A percentile compares a stretch with the other conserved stretches of the same genome.
Conservation (phyloP, 1,140 invertebrate species). For the Lordiphosa clarofinis region DNA sequence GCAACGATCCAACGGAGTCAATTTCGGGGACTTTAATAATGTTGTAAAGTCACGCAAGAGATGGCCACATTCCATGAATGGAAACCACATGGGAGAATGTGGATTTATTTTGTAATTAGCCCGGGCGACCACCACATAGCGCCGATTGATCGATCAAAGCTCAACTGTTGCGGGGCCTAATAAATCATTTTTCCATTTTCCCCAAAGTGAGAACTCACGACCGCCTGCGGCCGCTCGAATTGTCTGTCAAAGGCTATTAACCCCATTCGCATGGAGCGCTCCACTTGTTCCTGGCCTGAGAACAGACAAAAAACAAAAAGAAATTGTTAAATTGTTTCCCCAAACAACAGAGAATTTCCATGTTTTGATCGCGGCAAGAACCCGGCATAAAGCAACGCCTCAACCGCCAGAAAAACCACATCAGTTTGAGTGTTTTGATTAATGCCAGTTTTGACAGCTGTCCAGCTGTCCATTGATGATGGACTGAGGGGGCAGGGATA, state of each 20-base stretch:
- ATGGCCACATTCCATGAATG: conserved; percentile 18
- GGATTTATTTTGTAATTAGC: conserved; percentile 33
- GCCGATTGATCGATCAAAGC: conserved; percentile 76
- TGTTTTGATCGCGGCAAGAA: conserved; percentile 1
- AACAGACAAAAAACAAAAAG: conserved; percentile 17
- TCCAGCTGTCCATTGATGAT: conserved; percentile 8
- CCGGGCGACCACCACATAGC: conserved; percentile 29
- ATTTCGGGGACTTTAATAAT: conserved; percentile 47
- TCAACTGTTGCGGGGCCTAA: conserved; percentile 37
- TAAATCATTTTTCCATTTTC: conserved; percentile 69
- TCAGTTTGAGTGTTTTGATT: conserved; percentile 72
- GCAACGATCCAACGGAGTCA: conserved; percentile 2
- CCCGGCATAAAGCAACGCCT: conserved; percentile 4
- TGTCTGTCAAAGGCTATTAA: conserved; percentile 73
- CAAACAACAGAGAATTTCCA: background rate
- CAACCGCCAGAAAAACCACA: conserved; percentile 5
- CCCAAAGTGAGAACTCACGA: conserved; percentile 72
- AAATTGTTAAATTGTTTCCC: background rate
- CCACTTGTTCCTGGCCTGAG: conserved; percentile 56
- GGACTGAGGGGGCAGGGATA: conserved; percentile 4
- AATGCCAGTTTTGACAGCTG: conserved; percentile 75
- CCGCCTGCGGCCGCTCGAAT: conserved; percentile 49
- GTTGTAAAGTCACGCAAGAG: conserved; percentile 61
- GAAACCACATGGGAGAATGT: conserved; percentile 8
- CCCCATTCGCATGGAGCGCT: conserved; percentile 55